phyloP scores from a whole-genome alignment of 2,113 vertebrate species.

The Bagarius yarrelli region DNA sequence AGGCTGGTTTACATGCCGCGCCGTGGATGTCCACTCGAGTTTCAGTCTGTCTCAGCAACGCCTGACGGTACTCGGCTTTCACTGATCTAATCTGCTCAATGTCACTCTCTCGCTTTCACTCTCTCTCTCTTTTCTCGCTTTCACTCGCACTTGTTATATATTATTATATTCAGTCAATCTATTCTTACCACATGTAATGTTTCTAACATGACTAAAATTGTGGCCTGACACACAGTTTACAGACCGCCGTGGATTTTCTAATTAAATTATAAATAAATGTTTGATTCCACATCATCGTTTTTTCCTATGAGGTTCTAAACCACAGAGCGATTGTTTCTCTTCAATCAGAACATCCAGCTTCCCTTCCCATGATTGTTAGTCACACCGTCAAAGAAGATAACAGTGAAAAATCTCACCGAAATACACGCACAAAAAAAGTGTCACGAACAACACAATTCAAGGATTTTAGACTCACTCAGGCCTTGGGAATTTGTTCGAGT shows the following conservation, averaged over 20 bases:
- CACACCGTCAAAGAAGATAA: background rate
- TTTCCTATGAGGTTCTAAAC: background rate
- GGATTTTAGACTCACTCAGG: background rate
- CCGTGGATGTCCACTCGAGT: constrained; percentile 42
- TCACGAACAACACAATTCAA: background rate
- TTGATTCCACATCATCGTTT: background rate
- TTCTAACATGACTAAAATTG: background rate
- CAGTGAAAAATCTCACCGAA: no score
- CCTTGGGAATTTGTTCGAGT: background rate
- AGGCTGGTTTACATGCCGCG: constrained; percentile 24
- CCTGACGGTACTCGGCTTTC: constrained; percentile 29
- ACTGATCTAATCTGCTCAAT: constrained; percentile 4
- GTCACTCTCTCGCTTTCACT: constrained; percentile 36
- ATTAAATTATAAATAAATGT: background rate
- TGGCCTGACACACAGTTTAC: background rate
- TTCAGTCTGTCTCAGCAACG: constrained; percentile 40
- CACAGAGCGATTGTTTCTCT: background rate
- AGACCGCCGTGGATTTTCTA: background rate
- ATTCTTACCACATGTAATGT: background rate
- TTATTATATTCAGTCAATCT: background rate
- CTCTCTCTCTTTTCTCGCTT: constrained; percentile 30
- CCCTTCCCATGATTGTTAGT: constrained; percentile 16
- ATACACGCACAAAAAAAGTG: background rate
- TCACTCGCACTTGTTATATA: background rate
- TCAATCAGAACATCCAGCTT: background rate